Evolutionary conservation across 2,797 vertebrate genomes (phyloP).

Genomic region (Discoglossus pictus): DNA sequence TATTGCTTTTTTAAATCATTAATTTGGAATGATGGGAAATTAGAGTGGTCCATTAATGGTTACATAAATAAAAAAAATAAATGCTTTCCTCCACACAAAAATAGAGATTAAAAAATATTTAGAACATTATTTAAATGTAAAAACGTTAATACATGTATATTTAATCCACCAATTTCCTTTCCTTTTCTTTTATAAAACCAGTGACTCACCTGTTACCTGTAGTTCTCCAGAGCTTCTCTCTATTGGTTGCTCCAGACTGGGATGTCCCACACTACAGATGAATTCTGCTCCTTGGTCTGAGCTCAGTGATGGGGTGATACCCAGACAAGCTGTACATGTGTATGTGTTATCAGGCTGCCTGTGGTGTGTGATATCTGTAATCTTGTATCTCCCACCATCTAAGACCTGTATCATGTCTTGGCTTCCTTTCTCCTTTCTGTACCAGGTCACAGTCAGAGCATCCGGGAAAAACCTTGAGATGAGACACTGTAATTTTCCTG

Average conservation of each 20-base stretch:
- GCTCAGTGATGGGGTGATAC: neutral
- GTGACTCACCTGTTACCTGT: constrained; percentile 2
- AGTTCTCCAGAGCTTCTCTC: neutral
- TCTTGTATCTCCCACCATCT: neutral
- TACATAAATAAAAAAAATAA: no score
- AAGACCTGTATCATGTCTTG: neutral
- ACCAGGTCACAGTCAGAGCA: neutral
- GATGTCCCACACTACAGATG: neutral
- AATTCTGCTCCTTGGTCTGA: neutral
- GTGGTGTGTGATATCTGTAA: neutral
- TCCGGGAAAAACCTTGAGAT: neutral
- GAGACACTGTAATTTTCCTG: neutral
- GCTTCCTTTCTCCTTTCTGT: neutral
- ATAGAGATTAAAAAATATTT: no score
- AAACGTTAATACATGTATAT: no score
- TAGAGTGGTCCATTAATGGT: no score
- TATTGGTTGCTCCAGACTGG: neutral
- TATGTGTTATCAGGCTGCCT: neutral
- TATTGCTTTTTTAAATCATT: no score
- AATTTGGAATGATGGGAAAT: no score
- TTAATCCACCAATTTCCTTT: neutral
- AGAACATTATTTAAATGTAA: no score
- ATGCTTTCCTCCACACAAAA: no score
- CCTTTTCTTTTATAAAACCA: no score
- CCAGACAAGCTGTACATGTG: neutral